Percentiles rank a stretch among this genome's conserved stretches.
Conservation (phyloP, 1,140 invertebrate species). For the Drosophila melanica region DNA sequence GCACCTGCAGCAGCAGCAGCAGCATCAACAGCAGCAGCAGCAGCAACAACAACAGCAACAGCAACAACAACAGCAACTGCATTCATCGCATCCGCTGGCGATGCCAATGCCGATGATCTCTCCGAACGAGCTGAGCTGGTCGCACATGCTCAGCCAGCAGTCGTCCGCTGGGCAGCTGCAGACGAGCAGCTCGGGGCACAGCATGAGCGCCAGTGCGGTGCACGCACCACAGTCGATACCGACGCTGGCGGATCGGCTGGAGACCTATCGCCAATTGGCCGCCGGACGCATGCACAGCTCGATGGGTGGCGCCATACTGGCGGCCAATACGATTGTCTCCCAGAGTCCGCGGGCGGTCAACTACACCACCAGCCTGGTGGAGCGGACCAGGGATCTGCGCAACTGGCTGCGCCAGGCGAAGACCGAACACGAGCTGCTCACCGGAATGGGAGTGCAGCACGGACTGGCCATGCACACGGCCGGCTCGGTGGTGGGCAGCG, state of each 20-base stretch:
- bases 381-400: constrained; percentile 87
- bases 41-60: constrained; percentile 73
- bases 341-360: constrained; percentile 84
- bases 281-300: constrained; percentile 73
- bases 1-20: constrained; percentile 84
- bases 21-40: constrained; percentile 72
- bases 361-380: constrained; percentile 86
- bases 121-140: constrained; percentile 87
- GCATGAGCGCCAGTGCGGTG: constrained; percentile 18
- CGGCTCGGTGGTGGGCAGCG: background rate
- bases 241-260: constrained; percentile 85
- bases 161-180: constrained; percentile 17
- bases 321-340: constrained; percentile 84
- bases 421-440: constrained; percentile 76
- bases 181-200: constrained; percentile 17
- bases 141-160: constrained; percentile 80
- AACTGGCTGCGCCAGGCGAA: constrained; percentile 86
- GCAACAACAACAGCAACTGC: background rate
- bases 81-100: constrained; percentile 6
- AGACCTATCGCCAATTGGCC: constrained; percentile 85
- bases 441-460: constrained; percentile 50
- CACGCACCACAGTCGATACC: constrained; percentile 85
- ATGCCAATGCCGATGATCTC: constrained; percentile 85
- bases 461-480: constrained; percentile 22
- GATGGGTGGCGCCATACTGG: constrained; percentile 70